phyloP scores from a whole-genome alignment of 37 sponge, comb jelly and placozoan genomes.

The Spongilla lacustris region DNA sequence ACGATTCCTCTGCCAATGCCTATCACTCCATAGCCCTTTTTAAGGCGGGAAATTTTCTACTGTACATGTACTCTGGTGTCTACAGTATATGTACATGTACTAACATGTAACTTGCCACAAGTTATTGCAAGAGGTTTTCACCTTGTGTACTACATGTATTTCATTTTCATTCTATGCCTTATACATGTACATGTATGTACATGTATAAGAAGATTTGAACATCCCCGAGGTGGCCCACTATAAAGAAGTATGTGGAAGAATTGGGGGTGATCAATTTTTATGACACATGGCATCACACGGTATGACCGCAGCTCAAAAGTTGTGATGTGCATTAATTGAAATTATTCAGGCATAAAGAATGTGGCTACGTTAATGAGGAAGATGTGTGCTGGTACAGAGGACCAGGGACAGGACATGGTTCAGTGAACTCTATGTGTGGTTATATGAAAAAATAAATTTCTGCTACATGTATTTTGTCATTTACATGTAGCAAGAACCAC shows the following conservation, averaged over 20 bases:
- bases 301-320: too few relatives aligned
- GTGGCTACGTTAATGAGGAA: slow-evolving; percentile 6
- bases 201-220: background rate
- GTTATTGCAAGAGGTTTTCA: background rate
- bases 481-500: slow-evolving; percentile 8
- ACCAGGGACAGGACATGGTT: slow-evolving; percentile 21
- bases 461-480: background rate
- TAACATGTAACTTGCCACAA: background rate
- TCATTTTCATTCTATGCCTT: background rate
- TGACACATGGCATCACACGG: slow-evolving; percentile 36
- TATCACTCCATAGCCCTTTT: slow-evolving; percentile 10
- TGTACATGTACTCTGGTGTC: background rate
- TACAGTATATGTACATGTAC: slow-evolving; percentile 3
- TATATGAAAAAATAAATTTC: too few relatives aligned
- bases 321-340: background rate
- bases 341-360: slow-evolving; percentile 16
- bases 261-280: background rate
- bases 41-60: slow-evolving; percentile 2
- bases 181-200: too few relatives aligned
- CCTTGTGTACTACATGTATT: slow-evolving; percentile 5
- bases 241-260: slow-evolving; percentile 7
- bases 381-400: slow-evolving; percentile 9
- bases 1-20: slow-evolving; percentile 13
- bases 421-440: slow-evolving; percentile 10
- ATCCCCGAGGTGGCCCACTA: slow-evolving; percentile 23